A percentile compares a stretch with the other conserved stretches of the same genome.
Conservation (phyloP, 2,113 vertebrate genomes). For the Sturnira hondurensis region DNA sequence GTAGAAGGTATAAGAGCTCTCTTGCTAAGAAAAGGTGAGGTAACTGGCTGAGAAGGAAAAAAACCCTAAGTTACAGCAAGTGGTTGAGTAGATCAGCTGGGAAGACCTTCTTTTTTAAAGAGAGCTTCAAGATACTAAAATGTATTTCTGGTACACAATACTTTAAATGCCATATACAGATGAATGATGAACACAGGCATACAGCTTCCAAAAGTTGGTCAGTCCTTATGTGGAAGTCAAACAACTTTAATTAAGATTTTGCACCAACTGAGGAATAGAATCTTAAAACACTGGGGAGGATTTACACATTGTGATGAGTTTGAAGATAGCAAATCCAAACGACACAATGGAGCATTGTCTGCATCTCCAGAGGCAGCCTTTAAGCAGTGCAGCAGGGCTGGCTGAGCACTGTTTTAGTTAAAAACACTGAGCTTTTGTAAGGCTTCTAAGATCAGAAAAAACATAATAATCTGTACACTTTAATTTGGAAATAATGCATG, state of each 20-base stretch:
- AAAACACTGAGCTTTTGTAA: neutral
- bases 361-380: neutral
- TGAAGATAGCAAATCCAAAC: neutral
- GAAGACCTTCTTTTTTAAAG: neutral
- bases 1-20: too few species aligned
- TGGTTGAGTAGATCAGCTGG: neutral
- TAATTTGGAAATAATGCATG: constrained; percentile 35
- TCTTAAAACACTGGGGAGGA: neutral
- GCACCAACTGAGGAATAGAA: neutral
- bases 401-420: neutral
- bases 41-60: neutral
- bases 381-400: neutral
- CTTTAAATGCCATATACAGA: constrained; percentile 7
- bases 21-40: neutral
- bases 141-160: neutral
- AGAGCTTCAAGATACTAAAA: neutral
- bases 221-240: neutral
- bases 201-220: constrained; percentile 4
- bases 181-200: neutral
- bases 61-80: neutral
- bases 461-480: too few species aligned
- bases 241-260: constrained; percentile 26
- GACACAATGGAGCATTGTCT: neutral
- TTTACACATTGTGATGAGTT: neutral
- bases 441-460: neutral